Percentiles rank a stretch among this genome's conserved stretches.
phyloP scores from a whole-genome alignment of 2,797 vertebrate genomes.

The Onychomys torridus region DNA sequence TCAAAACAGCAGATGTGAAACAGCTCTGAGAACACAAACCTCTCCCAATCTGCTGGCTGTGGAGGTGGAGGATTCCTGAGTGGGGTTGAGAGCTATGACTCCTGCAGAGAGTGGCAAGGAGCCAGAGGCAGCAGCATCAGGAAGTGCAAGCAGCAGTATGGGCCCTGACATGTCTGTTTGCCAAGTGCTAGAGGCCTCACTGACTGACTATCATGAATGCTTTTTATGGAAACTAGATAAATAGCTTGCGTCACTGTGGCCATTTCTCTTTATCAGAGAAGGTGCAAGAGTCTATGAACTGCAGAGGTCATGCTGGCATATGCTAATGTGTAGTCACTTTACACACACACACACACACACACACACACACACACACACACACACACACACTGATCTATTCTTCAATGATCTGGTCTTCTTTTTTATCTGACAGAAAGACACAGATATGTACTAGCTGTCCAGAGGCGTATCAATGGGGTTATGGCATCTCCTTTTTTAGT shows the following conservation, averaged over 20 bases:
- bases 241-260: conserved; percentile 55
- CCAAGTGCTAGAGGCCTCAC: neutral
- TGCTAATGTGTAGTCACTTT: neutral
- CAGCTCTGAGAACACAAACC: conserved; percentile 21
- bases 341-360: neutral
- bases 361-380: neutral
- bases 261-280: conserved; percentile 58
- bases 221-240: conserved; percentile 78
- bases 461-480: neutral
- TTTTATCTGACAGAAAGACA: conserved; percentile 43
- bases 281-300: conserved; percentile 34
- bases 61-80: conserved; percentile 22
- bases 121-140: conserved; percentile 10
- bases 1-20: conserved; percentile 30
- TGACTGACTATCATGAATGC: conserved; percentile 6
- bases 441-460: neutral
- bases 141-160: conserved; percentile 35
- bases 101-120: neutral
- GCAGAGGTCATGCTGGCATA: neutral
- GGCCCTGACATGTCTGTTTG: conserved; percentile 46
- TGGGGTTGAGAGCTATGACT: neutral
- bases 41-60: neutral
- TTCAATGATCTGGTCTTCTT: conserved; percentile 16
- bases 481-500: neutral
- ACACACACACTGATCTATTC: neutral